phyloP scores from a whole-genome alignment of 2,797 vertebrate genomes.

The Schizopygopsis pylzovi region DNA sequence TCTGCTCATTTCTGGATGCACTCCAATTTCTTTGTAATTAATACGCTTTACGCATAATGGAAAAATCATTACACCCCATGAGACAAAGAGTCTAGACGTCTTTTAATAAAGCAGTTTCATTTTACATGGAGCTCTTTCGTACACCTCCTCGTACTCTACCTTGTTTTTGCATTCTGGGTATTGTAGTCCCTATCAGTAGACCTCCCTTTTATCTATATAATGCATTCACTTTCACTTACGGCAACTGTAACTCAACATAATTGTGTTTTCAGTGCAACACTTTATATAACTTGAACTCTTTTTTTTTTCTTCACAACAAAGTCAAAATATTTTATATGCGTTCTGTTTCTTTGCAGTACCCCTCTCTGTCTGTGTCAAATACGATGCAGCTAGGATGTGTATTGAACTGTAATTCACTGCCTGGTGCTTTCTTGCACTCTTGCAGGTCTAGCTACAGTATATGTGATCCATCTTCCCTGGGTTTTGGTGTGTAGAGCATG shows the following conservation, averaged over 20 bases:
- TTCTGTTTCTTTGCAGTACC: background rate
- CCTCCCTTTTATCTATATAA: background rate
- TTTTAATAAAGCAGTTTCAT: background rate
- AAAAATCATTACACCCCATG: background rate
- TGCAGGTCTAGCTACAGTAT: background rate
- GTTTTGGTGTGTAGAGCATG: background rate
- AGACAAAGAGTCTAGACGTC: background rate
- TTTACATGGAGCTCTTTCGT: background rate
- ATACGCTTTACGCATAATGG: background rate
- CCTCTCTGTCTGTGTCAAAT: background rate
- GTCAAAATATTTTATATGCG: background rate
- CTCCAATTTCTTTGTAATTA: background rate
- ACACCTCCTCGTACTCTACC: background rate
- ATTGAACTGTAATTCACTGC: background rate
- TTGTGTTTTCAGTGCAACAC: too few species aligned
- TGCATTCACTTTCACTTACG: background rate
- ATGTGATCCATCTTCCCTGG: background rate
- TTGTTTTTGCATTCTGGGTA: background rate
- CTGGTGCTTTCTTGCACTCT: background rate
- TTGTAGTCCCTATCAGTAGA: background rate
- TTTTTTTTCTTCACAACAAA: too few species aligned
- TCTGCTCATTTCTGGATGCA: background rate
- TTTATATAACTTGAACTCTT: too few species aligned
- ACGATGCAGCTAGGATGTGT: background rate
- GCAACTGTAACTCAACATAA: too few species aligned